A percentile compares a stretch with the other conserved stretches of the same genome.
phyloP scores from a whole-genome alignment of 2,113 vertebrate genomes.

The Australoheros scitulus region DNA sequence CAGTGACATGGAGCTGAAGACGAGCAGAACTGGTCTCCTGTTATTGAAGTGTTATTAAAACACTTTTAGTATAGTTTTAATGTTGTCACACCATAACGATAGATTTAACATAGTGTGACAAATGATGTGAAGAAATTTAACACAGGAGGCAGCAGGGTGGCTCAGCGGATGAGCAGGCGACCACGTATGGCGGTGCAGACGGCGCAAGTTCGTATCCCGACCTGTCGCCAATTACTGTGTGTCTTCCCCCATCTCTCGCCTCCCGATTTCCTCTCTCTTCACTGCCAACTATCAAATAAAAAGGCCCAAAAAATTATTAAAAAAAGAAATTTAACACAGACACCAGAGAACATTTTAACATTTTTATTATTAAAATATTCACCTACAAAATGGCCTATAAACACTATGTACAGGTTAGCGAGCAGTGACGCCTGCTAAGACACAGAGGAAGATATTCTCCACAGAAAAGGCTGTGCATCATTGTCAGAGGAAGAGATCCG shows the following conservation, averaged over 20 bases:
- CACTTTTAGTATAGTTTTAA: neutral
- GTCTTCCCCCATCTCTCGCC: too few relatives aligned
- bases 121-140: neutral
- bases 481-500: conserved; percentile 52
- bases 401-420: conserved; percentile 83
- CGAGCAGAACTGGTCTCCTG: neutral
- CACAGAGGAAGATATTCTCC: conserved; percentile 64
- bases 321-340: neutral
- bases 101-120: neutral
- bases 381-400: conserved; percentile 85
- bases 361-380: conserved; percentile 88
- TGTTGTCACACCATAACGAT: neutral
- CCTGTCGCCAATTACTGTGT: too few relatives aligned
- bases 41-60: neutral
- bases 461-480: conserved; percentile 57
- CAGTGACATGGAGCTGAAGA: neutral
- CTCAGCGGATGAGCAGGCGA: too few relatives aligned
- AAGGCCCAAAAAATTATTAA: too few relatives aligned
- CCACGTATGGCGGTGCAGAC: too few relatives aligned
- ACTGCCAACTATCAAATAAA: too few relatives aligned
- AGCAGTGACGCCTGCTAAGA: conserved; percentile 70
- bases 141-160: too few relatives aligned
- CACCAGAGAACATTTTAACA: conserved; percentile 61
- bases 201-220: too few relatives aligned
- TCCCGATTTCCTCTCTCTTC: too few relatives aligned